phyloP scores from a whole-genome alignment of 2,797 vertebrate species.

The Xiphophorus birchmanni region DNA sequence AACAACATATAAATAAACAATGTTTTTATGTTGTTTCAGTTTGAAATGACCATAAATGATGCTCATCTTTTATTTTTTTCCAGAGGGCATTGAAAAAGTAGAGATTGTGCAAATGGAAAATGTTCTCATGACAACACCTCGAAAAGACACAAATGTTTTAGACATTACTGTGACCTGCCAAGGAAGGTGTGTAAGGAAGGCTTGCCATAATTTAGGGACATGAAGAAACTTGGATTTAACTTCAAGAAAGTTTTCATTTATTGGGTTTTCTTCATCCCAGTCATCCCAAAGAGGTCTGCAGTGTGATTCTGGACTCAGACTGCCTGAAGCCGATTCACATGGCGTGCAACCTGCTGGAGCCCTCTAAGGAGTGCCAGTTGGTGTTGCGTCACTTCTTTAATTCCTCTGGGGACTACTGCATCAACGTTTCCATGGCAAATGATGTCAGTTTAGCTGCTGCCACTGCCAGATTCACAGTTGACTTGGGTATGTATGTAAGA shows the following conservation, averaged over 20 bases:
- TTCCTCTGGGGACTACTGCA: slow-evolving; percentile 88
- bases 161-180: slow-evolving; percentile 91
- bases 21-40: too few species aligned
- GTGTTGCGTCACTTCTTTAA: slow-evolving; percentile 88
- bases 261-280: slow-evolving; percentile 62
- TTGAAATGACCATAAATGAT: not conserved
- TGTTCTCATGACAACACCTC: slow-evolving; percentile 47
- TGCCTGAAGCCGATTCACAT: slow-evolving; percentile 83
- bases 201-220: not conserved
- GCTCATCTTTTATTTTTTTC: slow-evolving; percentile 17
- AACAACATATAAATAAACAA: not conserved
- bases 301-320: slow-evolving; percentile 86
- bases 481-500: slow-evolving; percentile 77
- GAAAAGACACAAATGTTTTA: slow-evolving; percentile 78
- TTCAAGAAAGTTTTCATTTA: not conserved
- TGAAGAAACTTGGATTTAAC: rapidly evolving
- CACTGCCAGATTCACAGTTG: slow-evolving; percentile 85
- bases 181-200: slow-evolving; percentile 82
- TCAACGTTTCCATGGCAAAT: slow-evolving; percentile 91
- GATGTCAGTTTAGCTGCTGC: slow-evolving; percentile 86
- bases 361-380: slow-evolving; percentile 84
- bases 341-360: slow-evolving; percentile 83
- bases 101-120: slow-evolving; percentile 87
- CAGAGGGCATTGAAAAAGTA: slow-evolving; percentile 91
- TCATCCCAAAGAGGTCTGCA: slow-evolving; percentile 89